Evolutionary conservation across 2,797 vertebrate genomes (phyloP), one percentile per base, ranked within the genome.

Genomic region (Erethizon dorsatum): DNA sequence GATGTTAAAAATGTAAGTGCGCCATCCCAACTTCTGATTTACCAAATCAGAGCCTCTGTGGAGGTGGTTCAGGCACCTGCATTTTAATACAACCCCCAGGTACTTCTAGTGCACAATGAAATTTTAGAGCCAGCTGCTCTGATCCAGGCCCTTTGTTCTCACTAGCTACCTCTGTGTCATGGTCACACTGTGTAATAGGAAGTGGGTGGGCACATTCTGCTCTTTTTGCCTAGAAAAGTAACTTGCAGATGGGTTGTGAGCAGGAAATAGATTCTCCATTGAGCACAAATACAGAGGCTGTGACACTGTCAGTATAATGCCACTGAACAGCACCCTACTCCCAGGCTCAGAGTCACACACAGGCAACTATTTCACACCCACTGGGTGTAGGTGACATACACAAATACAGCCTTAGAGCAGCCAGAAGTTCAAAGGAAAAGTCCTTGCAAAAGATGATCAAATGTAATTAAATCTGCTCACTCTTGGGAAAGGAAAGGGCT

Each of bases 401-500:
- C 28, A 6, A 54, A 80, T 12, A 65, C n/a, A 31, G 33, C 63
- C 85, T 82, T 12, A 0, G 52, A 86, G 90, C 6, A 47, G 37
- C 50, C 52, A 47, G 65, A 33, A 86, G 82, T 47, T 77, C 13
- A 50, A 47, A 84, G 75, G 87, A 73, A 96, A 95, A 96, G 86
- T 95, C 88, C 71, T 52, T n/a, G 65, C n/a, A 67, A 59, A 96
- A 88, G 37, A 85, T 63, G 95, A 90, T 41, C 0, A 0, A 71
- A 77, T 67, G 26, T 90, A 96, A 96, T 96, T 92, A 96, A 88
- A 97, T 88, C 65, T 47, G 88, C 52, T 86, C 82, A 37, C 52
- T 83, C 14, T 79, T 41, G 22, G 65, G 57, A 88, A 50, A 85
- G 24, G 33, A 89, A 97, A 87, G 37, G 31, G 24, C 50, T 18